phyloP scores from a whole-genome alignment of 2,888 invertebrate genomes.

The Steromphala cineraria region DNA sequence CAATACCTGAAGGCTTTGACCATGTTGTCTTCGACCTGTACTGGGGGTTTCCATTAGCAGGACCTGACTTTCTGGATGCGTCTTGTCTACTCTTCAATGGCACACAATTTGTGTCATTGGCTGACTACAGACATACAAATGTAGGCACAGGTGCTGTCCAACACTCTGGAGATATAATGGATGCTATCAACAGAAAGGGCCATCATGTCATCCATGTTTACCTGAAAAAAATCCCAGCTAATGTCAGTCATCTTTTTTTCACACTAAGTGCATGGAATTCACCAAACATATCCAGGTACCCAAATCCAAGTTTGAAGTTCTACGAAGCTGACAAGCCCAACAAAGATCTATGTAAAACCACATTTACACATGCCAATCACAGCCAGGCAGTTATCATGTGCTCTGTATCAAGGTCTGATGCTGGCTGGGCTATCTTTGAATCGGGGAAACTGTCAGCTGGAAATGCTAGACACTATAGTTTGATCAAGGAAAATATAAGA shows the following conservation, averaged over 20 bases:
- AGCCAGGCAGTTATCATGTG: constrained; percentile 60
- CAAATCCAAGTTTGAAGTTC: constrained; percentile 57
- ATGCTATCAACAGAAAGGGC: constrained; percentile 36
- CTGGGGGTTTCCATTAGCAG: constrained; percentile 50
- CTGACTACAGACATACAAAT: constrained; percentile 32
- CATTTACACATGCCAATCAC: constrained; percentile 49
- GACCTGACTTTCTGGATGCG: constrained; percentile 51
- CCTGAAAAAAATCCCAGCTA: constrained; percentile 44
- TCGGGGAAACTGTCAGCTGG: constrained; percentile 54
- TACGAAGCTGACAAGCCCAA: constrained; percentile 44
- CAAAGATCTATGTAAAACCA: constrained; percentile 52
- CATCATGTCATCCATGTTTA: constrained; percentile 55
- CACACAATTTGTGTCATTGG: not conserved
- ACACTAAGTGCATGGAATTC: constrained; percentile 57
- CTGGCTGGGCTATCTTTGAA: constrained; percentile 52
- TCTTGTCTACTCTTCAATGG: constrained; percentile 48
- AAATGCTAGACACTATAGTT: constrained; percentile 50
- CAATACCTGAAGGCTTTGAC: constrained; percentile 50
- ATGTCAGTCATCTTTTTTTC: constrained; percentile 53
- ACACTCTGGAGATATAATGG: constrained; percentile 56
- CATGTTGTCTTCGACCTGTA: constrained; percentile 54
- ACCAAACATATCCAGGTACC: constrained; percentile 54
- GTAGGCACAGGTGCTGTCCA: constrained; percentile 9
- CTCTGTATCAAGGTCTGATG: constrained; percentile 41
- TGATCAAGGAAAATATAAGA: constrained; percentile 39